A percentile compares a stretch with the other conserved stretches of the same genome.
These are phyloP conservation scores for Folsomia manolachei DNA, from an alignment of 2,888 invertebrate genomes.

Conservation along the genomic window DNA sequence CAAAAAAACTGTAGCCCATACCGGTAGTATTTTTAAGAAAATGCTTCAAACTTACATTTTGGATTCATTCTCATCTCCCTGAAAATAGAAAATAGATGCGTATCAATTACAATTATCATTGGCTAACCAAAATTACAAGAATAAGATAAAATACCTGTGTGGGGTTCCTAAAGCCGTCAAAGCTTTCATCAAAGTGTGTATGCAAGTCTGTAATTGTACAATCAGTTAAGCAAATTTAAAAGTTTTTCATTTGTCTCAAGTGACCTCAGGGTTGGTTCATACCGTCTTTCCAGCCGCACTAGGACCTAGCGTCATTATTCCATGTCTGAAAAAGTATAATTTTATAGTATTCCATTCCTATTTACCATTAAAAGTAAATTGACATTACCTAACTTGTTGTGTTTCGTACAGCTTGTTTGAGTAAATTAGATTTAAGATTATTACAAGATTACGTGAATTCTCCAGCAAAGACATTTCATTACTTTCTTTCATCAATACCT, in stretches of 20 bases:
- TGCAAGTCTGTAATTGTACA: slow-evolving; percentile 64
- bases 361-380: background rate
- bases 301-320: slow-evolving; percentile 93
- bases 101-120: background rate
- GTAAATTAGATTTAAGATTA: background rate
- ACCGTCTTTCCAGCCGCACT: slow-evolving; percentile 88
- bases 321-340: no score
- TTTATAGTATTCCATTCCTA: no score
- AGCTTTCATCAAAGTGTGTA: slow-evolving; percentile 83
- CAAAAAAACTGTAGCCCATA: background rate
- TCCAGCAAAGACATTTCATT: background rate
- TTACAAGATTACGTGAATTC: background rate
- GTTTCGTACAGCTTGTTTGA: slow-evolving; percentile 81
- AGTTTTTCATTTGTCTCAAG: no score
- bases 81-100: no score
- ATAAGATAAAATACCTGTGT: slow-evolving; percentile 73
- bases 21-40: no score
- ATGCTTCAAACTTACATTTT: no score
- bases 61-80: slow-evolving; percentile 98
- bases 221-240: no score
- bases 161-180: slow-evolving; percentile 77
- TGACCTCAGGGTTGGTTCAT: no score
- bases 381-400: slow-evolving; percentile 74
- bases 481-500: slow-evolving; percentile 60
- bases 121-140: background rate